Conservation (phyloP, 2,113 vertebrate species). For the Paradoxurus hermaphroditus region DNA sequence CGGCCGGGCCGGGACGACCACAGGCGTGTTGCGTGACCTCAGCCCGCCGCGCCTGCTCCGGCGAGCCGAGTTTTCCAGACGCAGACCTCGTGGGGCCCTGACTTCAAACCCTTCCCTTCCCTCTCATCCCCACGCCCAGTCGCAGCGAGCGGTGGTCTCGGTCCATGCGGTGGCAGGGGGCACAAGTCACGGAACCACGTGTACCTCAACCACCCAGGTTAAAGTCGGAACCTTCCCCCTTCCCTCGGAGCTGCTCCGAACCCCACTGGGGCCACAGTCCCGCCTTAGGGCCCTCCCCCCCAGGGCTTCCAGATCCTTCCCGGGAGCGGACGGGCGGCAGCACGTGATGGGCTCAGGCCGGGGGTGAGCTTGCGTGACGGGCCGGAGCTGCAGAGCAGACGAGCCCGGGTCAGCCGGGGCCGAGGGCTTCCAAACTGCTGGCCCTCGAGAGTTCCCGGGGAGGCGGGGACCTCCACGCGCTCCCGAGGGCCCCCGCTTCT, state of each 20-base stretch:
- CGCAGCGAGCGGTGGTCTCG: neutral
- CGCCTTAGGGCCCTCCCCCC: neutral
- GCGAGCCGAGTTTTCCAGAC: neutral
- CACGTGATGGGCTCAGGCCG: rapidly evolving
- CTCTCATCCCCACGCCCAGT: neutral
- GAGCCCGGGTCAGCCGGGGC: neutral
- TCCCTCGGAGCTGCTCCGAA: neutral
- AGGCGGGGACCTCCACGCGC: rapidly evolving
- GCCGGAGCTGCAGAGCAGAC: rapidly evolving
- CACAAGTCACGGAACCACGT: rapidly evolving
- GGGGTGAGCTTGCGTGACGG: neutral
- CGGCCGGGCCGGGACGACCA: neutral
- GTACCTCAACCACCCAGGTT: too few species aligned
- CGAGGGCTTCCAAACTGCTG: neutral
- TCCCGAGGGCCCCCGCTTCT: neutral
- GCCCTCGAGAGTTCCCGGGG: neutral
- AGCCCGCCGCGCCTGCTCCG: neutral
- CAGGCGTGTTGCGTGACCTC: neutral
- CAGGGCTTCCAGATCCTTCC: neutral
- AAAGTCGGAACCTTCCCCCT: neutral
- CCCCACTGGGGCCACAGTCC: rapidly evolving
- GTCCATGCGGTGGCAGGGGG: rapidly evolving
- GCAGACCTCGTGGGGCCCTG: neutral
- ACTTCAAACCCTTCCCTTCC: neutral
- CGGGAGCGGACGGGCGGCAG: rapidly evolving